These are phyloP conservation scores for Cryptotis parvus DNA, from an alignment of 2,113 vertebrate species.

Conservation along the genomic window DNA sequence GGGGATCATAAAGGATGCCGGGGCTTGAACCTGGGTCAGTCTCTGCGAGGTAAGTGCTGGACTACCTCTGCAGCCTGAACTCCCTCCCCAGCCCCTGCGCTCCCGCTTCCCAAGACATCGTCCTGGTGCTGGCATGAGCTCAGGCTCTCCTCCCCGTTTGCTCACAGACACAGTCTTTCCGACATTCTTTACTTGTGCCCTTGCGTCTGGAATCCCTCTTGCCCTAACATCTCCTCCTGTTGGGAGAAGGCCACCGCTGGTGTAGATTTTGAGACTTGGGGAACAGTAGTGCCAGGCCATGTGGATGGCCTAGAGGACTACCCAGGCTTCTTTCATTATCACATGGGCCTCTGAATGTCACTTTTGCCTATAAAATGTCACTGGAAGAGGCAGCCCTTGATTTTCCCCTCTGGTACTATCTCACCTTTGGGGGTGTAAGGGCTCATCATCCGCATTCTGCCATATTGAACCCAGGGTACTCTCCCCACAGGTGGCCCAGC, in stretches of 20 bases:
- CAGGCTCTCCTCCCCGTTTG: not conserved
- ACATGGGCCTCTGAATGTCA: not conserved
- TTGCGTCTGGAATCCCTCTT: not conserved
- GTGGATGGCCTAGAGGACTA: not conserved
- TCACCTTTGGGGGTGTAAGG: not conserved
- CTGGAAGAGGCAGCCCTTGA: fast-evolving
- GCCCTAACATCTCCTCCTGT: not conserved
- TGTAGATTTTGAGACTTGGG: not conserved
- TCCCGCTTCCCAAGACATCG: not conserved
- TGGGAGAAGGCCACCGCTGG: not conserved
- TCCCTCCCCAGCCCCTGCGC: no score
- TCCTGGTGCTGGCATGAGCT: no score
- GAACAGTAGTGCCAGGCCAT: not conserved
- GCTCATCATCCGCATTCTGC: not conserved
- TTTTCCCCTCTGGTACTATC: fast-evolving
- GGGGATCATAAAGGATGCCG: no score
- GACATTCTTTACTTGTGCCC: not conserved
- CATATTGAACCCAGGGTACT: not conserved
- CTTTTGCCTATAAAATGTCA: not conserved
- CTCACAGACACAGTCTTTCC: not conserved
- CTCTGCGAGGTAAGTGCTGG: no score
- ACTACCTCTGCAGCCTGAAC: no score
- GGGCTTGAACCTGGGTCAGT: no score
- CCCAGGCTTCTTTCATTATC: not conserved
- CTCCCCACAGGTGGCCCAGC: not conserved